Conservation (phyloP, 1,140 invertebrate genomes). For the Drosophila truncata region DNA sequence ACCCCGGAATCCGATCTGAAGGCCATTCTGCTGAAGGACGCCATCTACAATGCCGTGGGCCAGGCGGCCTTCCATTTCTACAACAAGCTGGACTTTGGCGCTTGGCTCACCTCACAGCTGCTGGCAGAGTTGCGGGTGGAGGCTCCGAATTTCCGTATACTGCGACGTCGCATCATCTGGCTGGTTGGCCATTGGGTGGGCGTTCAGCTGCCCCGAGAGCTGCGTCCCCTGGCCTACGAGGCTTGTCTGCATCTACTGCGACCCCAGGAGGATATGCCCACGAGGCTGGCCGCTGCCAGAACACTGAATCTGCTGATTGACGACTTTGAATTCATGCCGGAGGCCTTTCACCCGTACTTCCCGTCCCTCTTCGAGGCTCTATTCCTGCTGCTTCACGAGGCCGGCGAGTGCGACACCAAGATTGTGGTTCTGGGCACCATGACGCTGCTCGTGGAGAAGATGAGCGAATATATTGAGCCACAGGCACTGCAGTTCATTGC, state of each 20-base stretch:
- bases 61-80: slow-evolving; percentile 96
- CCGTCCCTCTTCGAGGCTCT: slow-evolving; percentile 91
- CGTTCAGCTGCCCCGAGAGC: slow-evolving; percentile 92
- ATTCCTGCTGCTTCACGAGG: slow-evolving; percentile 94
- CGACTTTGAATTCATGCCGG: slow-evolving; percentile 96
- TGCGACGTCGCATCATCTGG: slow-evolving; percentile 95
- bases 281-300: slow-evolving; percentile 91
- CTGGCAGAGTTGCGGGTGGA: slow-evolving; percentile 93
- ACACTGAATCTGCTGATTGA: slow-evolving; percentile 93
- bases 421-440: slow-evolving; percentile 96
- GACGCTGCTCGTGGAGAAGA: slow-evolving; percentile 95
- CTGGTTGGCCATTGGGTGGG: slow-evolving; percentile 94
- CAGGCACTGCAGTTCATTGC: slow-evolving; percentile 90
- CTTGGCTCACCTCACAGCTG: slow-evolving; percentile 95
- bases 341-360: slow-evolving; percentile 94
- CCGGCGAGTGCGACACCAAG: slow-evolving; percentile 96
- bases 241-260: slow-evolving; percentile 90
- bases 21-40: slow-evolving; percentile 94
- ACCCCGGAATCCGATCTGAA: slow-evolving; percentile 89
- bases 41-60: slow-evolving; percentile 97
- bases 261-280: slow-evolving; percentile 92
- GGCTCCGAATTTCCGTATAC: slow-evolving; percentile 94
- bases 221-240: slow-evolving; percentile 93
- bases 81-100: slow-evolving; percentile 97
- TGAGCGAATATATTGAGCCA: slow-evolving; percentile 89